A percentile compares a stretch with the other conserved stretches of the same genome.
These are phyloP conservation scores for Pocillopora meandrina DNA, from an alignment of 92 coral and sea anemone genomes.

Conservation along the genomic window DNA sequence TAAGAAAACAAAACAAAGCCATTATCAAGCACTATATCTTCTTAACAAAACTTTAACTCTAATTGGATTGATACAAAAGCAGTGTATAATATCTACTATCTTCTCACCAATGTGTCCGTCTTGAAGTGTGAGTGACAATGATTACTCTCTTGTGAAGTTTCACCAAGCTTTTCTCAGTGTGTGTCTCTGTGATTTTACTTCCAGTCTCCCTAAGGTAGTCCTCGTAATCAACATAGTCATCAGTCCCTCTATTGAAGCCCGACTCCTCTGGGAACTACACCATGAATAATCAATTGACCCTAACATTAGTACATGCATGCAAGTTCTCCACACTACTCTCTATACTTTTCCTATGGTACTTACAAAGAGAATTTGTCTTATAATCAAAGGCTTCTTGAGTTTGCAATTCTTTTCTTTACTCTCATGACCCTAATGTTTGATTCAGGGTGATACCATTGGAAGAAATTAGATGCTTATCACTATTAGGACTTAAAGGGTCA, in stretches of 20 bases:
- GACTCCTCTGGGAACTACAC: slow-evolving; percentile 90
- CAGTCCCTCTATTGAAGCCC: slow-evolving; percentile 91
- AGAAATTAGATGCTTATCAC: too few relatives aligned
- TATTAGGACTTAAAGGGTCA: too few relatives aligned
- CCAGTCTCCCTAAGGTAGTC: slow-evolving; percentile 89
- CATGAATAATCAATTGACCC: neutral
- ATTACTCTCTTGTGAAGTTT: slow-evolving; percentile 89
- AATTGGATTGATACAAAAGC: too few relatives aligned
- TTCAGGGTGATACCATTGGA: too few relatives aligned
- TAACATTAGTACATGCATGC: neutral
- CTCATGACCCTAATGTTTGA: too few relatives aligned
- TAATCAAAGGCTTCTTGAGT: too few relatives aligned
- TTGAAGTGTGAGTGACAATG: slow-evolving; percentile 81
- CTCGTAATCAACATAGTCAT: slow-evolving; percentile 95
- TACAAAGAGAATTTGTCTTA: too few relatives aligned
- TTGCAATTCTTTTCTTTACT: too few relatives aligned
- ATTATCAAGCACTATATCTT: neutral
- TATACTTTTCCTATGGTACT: too few relatives aligned
- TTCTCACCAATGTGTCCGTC: slow-evolving; percentile 91
- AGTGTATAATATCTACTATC: neutral
- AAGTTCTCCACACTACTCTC: neutral
- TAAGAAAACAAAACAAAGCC: neutral
- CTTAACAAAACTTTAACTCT: too few relatives aligned
- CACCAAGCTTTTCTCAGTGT: slow-evolving; percentile 81
- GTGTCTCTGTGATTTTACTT: slow-evolving; percentile 62